Evolutionary conservation across 2,797 vertebrate species (phyloP).

Genomic region (Cercopithecus petaurista): DNA sequence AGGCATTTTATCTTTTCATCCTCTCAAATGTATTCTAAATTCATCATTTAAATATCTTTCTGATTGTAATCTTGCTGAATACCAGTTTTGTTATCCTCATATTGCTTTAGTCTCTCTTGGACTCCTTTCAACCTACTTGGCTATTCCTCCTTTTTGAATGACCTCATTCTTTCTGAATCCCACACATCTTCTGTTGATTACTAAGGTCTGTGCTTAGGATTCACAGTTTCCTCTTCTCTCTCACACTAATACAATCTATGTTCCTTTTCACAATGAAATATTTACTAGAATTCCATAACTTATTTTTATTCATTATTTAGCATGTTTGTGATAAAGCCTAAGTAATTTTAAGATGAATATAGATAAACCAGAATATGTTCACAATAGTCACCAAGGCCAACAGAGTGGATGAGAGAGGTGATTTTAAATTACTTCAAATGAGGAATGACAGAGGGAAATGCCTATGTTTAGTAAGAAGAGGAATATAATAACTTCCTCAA

Average conservation of each 20-base stretch:
- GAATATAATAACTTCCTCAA: neutral
- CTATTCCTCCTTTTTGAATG: neutral
- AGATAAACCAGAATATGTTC: neutral
- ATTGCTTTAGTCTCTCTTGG: neutral
- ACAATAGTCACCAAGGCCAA: neutral
- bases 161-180: neutral
- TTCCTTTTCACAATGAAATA: constrained; percentile 17
- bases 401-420: neutral
- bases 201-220: neutral
- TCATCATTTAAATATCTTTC: neutral
- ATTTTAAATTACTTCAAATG: neutral
- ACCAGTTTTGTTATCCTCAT: neutral
- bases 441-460: constrained; percentile 2
- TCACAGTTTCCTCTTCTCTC: neutral
- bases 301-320: neutral
- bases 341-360: constrained; percentile 14
- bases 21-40: neutral
- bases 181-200: constrained; percentile 3
- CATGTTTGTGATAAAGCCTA: constrained; percentile 21
- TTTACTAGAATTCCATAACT: neutral
- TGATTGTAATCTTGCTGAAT: neutral
- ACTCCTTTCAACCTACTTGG: neutral
- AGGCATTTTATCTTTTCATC: neutral
- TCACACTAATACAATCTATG: neutral
- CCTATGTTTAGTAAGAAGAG: neutral